Evolutionary conservation across 2,888 invertebrate genomes (phyloP).

Genomic region (Catocala nupta): DNA sequence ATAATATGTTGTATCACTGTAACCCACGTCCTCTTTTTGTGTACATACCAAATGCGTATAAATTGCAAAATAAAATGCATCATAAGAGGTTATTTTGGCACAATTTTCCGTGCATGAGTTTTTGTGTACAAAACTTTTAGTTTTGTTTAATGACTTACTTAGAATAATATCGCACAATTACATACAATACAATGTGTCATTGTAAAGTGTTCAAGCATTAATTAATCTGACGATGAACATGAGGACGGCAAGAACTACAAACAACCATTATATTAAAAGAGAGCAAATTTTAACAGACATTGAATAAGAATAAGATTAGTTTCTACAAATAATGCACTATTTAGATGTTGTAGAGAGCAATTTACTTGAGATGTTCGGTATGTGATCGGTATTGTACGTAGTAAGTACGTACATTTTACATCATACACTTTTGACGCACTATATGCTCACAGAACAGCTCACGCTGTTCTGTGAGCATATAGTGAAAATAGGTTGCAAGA

Average conservation of each 20-base stretch:
- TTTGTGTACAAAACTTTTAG: slow-evolving; percentile 45
- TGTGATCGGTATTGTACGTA: too few species aligned
- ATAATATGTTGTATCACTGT: too few species aligned
- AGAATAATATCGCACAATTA: slow-evolving; percentile 22
- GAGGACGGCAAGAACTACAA: slow-evolving; percentile 65
- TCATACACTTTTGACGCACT: too few species aligned
- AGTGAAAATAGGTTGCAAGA: too few species aligned
- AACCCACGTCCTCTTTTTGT: too few species aligned
- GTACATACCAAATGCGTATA: background rate
- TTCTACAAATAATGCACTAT: too few species aligned
- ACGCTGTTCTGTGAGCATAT: too few species aligned
- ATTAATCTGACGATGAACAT: slow-evolving; percentile 42
- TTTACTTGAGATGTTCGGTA: too few species aligned
- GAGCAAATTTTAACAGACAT: slow-evolving; percentile 45
- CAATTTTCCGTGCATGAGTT: slow-evolving; percentile 43
- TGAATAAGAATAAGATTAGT: slow-evolving; percentile 18
- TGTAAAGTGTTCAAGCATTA: slow-evolving; percentile 33
- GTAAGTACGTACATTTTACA: too few species aligned
- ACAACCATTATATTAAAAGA: slow-evolving; percentile 59
- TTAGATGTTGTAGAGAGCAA: too few species aligned
- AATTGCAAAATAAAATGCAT: slow-evolving; percentile 7
- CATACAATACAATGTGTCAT: slow-evolving; percentile 25
- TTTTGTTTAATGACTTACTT: slow-evolving; percentile 36
- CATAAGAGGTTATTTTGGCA: slow-evolving; percentile 45
- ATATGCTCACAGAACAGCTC: too few species aligned